Conservation (phyloP, 2,888 invertebrate genomes). For the Megalurothrips usitatus region DNA sequence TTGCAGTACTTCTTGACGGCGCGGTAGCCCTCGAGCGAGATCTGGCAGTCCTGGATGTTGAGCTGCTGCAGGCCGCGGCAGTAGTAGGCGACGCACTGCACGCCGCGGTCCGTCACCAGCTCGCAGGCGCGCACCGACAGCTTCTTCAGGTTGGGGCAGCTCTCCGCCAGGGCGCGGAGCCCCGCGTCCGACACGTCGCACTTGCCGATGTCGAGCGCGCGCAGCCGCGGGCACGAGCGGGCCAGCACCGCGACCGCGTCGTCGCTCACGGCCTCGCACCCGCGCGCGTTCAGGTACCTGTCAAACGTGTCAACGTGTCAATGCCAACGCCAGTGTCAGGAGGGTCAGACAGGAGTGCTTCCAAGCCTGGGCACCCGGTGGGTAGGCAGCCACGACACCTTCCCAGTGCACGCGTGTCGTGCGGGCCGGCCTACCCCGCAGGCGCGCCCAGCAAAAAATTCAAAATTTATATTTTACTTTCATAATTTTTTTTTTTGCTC, state of each 20-base stretch:
- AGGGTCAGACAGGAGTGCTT: no score
- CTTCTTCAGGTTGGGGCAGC: constrained; percentile 86
- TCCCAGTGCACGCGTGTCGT: neutral
- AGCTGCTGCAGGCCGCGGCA: constrained; percentile 84
- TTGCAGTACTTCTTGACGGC: constrained; percentile 91
- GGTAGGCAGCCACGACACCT: no score
- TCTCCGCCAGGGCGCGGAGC: constrained; percentile 76
- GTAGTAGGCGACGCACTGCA: constrained; percentile 83
- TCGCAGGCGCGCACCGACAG: constrained; percentile 87
- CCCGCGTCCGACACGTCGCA: constrained; percentile 91
- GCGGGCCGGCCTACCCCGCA: no score
- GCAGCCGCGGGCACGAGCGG: constrained; percentile 74
- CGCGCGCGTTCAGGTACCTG: constrained; percentile 78
- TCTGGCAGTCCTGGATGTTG: constrained; percentile 89
- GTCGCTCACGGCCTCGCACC: constrained; percentile 91
- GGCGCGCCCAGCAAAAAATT: no score
- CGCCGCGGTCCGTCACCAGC: constrained; percentile 81
- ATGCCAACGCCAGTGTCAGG: no score
- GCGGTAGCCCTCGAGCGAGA: constrained; percentile 81
- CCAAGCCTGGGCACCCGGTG: no score
- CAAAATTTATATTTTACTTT: no score
- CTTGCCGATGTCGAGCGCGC: constrained; percentile 87
- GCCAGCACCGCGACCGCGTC: constrained; percentile 84
- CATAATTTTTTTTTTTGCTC: no score
- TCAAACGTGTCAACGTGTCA: no score